These are phyloP conservation scores for Lymantria monacha DNA, from an alignment of 2,888 invertebrate species.

Conservation along the genomic window DNA sequence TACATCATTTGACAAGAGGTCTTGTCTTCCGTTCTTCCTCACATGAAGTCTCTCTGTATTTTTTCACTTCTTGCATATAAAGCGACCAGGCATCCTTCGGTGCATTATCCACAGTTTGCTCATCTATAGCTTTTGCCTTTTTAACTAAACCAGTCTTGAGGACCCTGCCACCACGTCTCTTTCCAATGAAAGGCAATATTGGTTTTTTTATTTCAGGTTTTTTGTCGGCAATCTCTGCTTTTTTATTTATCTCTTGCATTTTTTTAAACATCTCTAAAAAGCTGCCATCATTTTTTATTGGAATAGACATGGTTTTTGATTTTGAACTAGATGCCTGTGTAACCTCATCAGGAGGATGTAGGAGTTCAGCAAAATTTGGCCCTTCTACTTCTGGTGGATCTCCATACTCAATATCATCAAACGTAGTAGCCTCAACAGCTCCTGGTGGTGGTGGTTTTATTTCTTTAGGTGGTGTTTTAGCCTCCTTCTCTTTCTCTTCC, in stretches of 20 bases:
- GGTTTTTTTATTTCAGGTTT: constrained; percentile 71
- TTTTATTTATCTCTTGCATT: constrained; percentile 87
- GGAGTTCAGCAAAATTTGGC: constrained; percentile 68
- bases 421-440: constrained; percentile 52
- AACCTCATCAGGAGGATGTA: constrained; percentile 53
- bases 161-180: constrained; percentile 92
- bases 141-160: constrained; percentile 95
- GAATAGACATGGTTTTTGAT: constrained; percentile 81
- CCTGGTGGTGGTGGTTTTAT: constrained; percentile 69
- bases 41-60: constrained; percentile 95
- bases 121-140: constrained; percentile 87
- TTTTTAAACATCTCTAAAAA: constrained; percentile 96
- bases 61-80: constrained; percentile 96
- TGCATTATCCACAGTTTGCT: constrained; percentile 83
- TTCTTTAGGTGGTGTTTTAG: constrained; percentile 60
- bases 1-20: constrained; percentile 91
- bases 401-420: constrained; percentile 68
- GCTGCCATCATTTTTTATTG: constrained; percentile 94
- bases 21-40: constrained; percentile 95
- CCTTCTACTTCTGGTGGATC: constrained; percentile 74
- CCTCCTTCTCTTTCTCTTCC: constrained; percentile 47
- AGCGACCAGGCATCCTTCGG: constrained; percentile 96
- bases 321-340: constrained; percentile 62
- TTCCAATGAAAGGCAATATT: constrained; percentile 84
- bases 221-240: constrained; percentile 61